A percentile compares a stretch with the other conserved stretches of the same genome.
Evolutionary conservation across 2,888 invertebrate species (phyloP).

Genomic region (Caenorhabditis japonica): DNA sequence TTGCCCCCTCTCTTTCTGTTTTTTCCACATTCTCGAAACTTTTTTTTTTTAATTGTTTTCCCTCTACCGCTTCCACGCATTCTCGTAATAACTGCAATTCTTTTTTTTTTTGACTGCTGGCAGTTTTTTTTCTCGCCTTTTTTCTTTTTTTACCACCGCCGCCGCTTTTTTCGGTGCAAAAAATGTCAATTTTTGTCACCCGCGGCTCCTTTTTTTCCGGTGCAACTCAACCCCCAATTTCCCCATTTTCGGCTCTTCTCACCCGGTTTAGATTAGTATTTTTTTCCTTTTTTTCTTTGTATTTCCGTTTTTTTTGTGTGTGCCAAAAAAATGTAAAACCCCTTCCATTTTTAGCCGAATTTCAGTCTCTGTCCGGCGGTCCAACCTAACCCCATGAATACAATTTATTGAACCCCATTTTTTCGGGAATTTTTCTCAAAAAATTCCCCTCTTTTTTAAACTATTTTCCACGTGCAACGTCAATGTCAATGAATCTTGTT

Average conservation of each 20-base stretch:
- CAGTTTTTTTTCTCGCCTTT: slow-evolving; percentile 10
- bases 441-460: slow-evolving; percentile 1
- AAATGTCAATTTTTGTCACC: not conserved
- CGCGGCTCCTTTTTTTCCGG: not conserved
- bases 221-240: not conserved
- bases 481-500: slow-evolving; percentile 2
- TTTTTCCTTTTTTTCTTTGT: slow-evolving; percentile 3
- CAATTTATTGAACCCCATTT: not conserved
- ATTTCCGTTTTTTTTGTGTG: not conserved
- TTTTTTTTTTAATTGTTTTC: not conserved
- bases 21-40: not conserved
- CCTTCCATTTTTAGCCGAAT: not conserved
- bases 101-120: slow-evolving; percentile 15
- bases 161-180: not conserved
- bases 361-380: not conserved
- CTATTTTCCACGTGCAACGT: slow-evolving; percentile 17
- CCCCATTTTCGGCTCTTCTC: not conserved
- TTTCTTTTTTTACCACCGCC: not conserved
- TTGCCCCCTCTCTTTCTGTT: not conserved
- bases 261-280: slow-evolving; percentile 4
- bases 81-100: no score
- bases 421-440: slow-evolving; percentile 19
- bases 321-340: not conserved
- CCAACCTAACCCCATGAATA: not conserved
- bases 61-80: not conserved